Conservation (phyloP, 2,113 vertebrate genomes). For the Callospermophilus lateralis region DNA sequence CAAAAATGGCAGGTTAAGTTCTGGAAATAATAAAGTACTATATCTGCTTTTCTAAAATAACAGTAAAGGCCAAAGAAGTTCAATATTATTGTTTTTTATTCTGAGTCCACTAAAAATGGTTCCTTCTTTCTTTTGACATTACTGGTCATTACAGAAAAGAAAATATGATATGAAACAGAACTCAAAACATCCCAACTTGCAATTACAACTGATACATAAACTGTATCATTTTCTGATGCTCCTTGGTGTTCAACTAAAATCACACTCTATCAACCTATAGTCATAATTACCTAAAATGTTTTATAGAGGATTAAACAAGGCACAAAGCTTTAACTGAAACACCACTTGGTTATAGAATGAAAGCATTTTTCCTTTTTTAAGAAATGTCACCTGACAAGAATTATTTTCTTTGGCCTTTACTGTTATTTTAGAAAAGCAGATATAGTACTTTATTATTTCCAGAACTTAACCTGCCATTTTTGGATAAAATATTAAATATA, state of each 20-base stretch:
- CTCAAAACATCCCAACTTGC: not conserved
- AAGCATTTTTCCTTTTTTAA: not conserved
- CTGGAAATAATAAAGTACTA: slow-evolving; percentile 26
- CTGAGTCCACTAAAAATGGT: not conserved
- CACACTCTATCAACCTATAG: not conserved
- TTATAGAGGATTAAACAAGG: not conserved
- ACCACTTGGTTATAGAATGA: not conserved
- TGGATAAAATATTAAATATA: too few species aligned
- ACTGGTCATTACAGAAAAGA: not conserved
- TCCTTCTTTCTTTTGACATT: slow-evolving; percentile 44
- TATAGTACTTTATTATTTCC: too few species aligned
- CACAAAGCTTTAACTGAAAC: not conserved
- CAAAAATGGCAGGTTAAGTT: not conserved
- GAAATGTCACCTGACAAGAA: not conserved
- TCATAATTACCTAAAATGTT: slow-evolving; percentile 29
- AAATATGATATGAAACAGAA: slow-evolving; percentile 9
- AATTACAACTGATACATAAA: slow-evolving; percentile 10
- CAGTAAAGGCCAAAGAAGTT: not conserved
- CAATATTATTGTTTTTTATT: not conserved
- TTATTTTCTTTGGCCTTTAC: too few species aligned
- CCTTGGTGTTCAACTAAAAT: slow-evolving; percentile 55
- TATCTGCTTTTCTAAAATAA: slow-evolving; percentile 22
- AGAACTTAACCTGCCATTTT: too few species aligned
- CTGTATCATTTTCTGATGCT: not conserved
- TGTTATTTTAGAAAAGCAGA: too few species aligned